phyloP scores from a whole-genome alignment of 2,888 invertebrate genomes.

The Drymonia ruficornis region DNA sequence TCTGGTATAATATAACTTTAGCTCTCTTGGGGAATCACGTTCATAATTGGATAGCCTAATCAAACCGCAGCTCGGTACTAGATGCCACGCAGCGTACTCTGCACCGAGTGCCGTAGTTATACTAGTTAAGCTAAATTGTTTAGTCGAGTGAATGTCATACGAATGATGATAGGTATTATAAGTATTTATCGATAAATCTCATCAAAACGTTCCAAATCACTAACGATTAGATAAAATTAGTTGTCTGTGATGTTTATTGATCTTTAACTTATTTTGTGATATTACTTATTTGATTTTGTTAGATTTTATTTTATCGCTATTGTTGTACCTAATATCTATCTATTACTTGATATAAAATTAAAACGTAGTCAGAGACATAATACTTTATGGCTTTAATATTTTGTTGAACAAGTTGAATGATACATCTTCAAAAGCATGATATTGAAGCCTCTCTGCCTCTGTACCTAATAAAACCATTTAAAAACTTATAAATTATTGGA shows the following conservation, averaged over 20 bases:
- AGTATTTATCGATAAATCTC: slow-evolving; percentile 60
- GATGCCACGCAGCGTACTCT: background rate
- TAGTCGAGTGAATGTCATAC: slow-evolving; percentile 60
- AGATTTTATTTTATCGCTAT: slow-evolving; percentile 2
- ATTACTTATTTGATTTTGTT: slow-evolving; percentile 37
- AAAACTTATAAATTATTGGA: too few species aligned
- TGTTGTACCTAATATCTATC: background rate
- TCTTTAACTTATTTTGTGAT: slow-evolving; percentile 60
- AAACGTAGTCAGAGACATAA: slow-evolving; percentile 27
- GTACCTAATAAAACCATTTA: slow-evolving; percentile 18
- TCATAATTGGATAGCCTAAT: slow-evolving; percentile 29
- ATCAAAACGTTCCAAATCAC: slow-evolving; percentile 62
- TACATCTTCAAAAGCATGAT: slow-evolving; percentile 31
- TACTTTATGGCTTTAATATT: slow-evolving; percentile 27
- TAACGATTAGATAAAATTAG: slow-evolving; percentile 65
- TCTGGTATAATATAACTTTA: slow-evolving; percentile 18
- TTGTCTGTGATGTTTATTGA: slow-evolving; percentile 77
- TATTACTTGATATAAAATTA: background rate
- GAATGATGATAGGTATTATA: slow-evolving; percentile 39
- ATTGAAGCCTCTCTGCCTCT: slow-evolving; percentile 47
- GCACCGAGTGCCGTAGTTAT: slow-evolving; percentile 70
- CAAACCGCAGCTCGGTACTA: slow-evolving; percentile 7
- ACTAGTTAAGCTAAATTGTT: slow-evolving; percentile 62
- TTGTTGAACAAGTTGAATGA: slow-evolving; percentile 14
- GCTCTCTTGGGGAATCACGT: slow-evolving; percentile 22